Conservation (phyloP, 2,888 invertebrate species). For the Rhamnusium bicolor region DNA sequence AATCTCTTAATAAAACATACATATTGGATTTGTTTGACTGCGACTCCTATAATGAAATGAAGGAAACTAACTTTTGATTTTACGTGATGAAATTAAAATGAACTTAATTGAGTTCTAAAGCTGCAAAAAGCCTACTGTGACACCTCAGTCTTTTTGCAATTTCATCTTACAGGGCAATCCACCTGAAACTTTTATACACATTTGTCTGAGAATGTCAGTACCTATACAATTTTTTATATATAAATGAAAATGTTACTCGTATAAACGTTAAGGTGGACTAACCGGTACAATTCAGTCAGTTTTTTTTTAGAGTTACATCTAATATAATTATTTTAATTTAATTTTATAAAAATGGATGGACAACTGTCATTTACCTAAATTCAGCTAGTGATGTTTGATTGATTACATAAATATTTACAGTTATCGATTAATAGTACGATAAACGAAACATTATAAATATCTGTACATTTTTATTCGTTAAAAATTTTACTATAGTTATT, state of each 20-base stretch:
- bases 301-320: slow-evolving; percentile 40
- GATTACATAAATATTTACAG: slow-evolving; percentile 48
- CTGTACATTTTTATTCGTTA: slow-evolving; percentile 22
- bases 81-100: slow-evolving; percentile 8
- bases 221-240: background rate
- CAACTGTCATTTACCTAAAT: slow-evolving; percentile 56
- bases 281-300: slow-evolving; percentile 46
- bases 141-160: slow-evolving; percentile 63
- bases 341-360: slow-evolving; percentile 60
- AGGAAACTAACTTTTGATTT: slow-evolving; percentile 35
- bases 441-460: slow-evolving; percentile 22
- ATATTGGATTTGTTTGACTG: slow-evolving; percentile 40
- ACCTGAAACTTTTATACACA: slow-evolving; percentile 13
- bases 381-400: slow-evolving; percentile 50
- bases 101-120: slow-evolving; percentile 41
- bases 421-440: slow-evolving; percentile 28
- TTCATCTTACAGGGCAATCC: slow-evolving; percentile 40
- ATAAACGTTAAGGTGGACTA: slow-evolving; percentile 28
- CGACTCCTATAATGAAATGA: slow-evolving; percentile 42
- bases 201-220: background rate
- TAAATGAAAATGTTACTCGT: background rate
- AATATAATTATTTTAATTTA: slow-evolving; percentile 26
- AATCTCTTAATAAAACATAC: slow-evolving; percentile 56
- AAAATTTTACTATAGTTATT: slow-evolving; percentile 18
- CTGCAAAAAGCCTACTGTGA: slow-evolving; percentile 62